Evolutionary conservation across 2,113 vertebrate species (phyloP), one percentile per base, ranked within the genome.

Genomic region (Phylloscopus trochilus): DNA sequence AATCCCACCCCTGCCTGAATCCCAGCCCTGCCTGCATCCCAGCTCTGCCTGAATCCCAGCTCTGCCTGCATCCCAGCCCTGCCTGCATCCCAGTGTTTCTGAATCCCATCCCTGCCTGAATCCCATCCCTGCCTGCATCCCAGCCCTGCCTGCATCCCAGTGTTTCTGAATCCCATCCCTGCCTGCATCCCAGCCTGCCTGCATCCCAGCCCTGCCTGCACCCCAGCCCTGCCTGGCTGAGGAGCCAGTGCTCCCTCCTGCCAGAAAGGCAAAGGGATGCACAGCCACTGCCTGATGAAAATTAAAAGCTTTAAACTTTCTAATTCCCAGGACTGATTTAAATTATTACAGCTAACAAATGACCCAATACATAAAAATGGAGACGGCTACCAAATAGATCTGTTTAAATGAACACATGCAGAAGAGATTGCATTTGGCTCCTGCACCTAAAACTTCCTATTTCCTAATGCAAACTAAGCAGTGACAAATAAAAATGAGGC

Each of bases 391-490:
- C 37, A 89, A 86, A 69, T 11, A 81, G 72, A 62, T 43, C 83
- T 87, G 52, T 90, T 88, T 58, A 90, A 91, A 94, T 59, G 69
- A 93, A 77, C 66, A 63, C 24, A 85, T 4, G 66, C 49, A 68
- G 66, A 62, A 70, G 56, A 84, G 67, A 78, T 79, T 88, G 81
- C 74, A 72, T 92, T 91, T 94, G 79, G 75, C 75, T 94, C 46
- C 70, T 51, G 55, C 55, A 80, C 80, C 64, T 88, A 80, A 95
- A 97, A 91, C 88, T 85, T 89, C 24, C 70, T 59, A 69, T 96
- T 91, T 95, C 87, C 92, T 85, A 87, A 89, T 67, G 63, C 88
- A 96, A 96, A 89, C 58, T 43, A 91, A 92, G 80, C 83, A 93
- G 74, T 56, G 90, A 59, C 69, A 90, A 88, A 83, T 91, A 93